A percentile compares a stretch with the other conserved stretches of the same genome.
Conservation (phyloP, 64 coral and sea anemone species). For the Platygyra sinensis region DNA sequence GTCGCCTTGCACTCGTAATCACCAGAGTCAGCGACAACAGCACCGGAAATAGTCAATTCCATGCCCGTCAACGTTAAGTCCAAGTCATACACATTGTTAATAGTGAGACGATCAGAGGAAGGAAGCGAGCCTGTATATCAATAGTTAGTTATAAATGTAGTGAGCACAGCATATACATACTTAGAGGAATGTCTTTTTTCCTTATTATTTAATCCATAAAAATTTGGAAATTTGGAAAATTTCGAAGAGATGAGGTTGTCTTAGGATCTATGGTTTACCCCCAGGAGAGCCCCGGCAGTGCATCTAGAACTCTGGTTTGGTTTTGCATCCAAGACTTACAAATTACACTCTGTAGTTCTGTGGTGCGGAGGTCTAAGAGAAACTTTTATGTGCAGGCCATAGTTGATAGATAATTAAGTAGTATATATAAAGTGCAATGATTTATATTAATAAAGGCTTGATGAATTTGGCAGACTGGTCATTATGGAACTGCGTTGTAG, state of each 20-base stretch:
- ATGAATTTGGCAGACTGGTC: background rate
- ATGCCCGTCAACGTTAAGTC: slow-evolving; percentile 43
- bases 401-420: background rate
- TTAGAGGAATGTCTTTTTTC: too few relatives aligned
- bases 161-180: background rate
- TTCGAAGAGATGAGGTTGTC: background rate
- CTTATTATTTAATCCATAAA: background rate
- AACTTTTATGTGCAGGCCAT: background rate
- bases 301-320: background rate
- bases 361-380: background rate
- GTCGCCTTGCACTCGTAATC: slow-evolving; percentile 47
- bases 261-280: background rate
- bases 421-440: background rate
- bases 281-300: background rate
- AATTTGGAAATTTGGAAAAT: background rate
- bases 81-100: slow-evolving; percentile 31
- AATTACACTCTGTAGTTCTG: background rate
- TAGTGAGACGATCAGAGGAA: slow-evolving; percentile 15
- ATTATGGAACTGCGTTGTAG: background rate
- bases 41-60: slow-evolving; percentile 29
- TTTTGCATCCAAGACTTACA: background rate
- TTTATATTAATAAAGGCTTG: background rate
- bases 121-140: background rate
- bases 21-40: slow-evolving; percentile 44
- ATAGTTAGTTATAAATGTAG: background rate